Conservation (phyloP, 2,888 invertebrate species). For the Apoda limacodes region DNA sequence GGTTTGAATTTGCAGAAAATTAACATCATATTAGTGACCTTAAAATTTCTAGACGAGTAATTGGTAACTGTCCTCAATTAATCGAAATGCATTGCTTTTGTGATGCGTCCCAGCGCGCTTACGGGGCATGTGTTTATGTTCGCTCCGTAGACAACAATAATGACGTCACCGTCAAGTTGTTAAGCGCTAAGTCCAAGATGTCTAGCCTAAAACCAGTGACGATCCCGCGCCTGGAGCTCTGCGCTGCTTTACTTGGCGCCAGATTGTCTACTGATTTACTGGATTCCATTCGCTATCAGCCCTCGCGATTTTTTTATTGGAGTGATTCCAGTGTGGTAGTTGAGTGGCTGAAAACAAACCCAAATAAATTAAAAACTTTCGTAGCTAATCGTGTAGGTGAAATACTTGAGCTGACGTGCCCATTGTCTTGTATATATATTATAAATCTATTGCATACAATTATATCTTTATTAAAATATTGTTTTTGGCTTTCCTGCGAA, state of each 20-base stretch:
- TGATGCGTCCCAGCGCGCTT: constrained; percentile 6
- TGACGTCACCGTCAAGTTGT: constrained; percentile 2
- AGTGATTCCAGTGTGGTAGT: constrained; percentile 17
- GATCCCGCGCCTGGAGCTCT: too few relatives aligned
- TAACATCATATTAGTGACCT: not conserved
- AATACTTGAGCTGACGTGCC: constrained; percentile 11
- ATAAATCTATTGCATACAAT: too few relatives aligned
- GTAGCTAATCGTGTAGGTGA: constrained; percentile 16
- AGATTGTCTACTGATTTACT: too few relatives aligned
- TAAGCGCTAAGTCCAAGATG: too few relatives aligned
- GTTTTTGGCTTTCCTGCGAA: too few relatives aligned
- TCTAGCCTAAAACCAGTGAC: too few relatives aligned
- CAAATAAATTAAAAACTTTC: constrained; percentile 10
- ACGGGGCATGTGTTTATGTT: constrained; percentile 6
- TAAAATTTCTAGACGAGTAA: not conserved
- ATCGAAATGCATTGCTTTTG: constrained; percentile 6
- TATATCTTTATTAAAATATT: too few relatives aligned
- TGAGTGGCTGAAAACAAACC: constrained; percentile 10
- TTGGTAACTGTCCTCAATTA: not conserved
- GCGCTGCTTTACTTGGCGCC: too few relatives aligned
- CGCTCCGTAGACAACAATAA: not conserved
- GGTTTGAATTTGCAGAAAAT: too few relatives aligned
- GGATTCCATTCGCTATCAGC: too few relatives aligned
- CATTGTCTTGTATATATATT: constrained; percentile 5
- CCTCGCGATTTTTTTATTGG: too few relatives aligned